Conservation (phyloP, 2,797 vertebrate species). For the Phrynocephalus forsythii region DNA sequence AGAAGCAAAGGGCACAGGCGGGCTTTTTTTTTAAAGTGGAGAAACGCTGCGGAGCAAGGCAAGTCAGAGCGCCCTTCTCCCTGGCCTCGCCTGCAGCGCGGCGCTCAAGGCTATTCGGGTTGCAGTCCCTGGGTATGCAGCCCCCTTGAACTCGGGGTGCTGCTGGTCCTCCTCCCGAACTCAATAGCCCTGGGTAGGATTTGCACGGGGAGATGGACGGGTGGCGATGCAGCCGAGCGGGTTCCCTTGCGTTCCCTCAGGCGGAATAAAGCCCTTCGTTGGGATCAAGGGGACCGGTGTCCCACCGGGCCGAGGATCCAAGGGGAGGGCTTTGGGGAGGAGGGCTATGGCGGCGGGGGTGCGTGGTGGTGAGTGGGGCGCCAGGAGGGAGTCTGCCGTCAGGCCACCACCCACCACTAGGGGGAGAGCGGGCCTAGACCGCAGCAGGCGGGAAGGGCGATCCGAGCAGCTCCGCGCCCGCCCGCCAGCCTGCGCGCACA, state of each 20-base stretch:
- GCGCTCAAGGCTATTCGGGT: not conserved
- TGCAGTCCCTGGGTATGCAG: not conserved
- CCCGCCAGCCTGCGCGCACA: not conserved
- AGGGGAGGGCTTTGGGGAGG: too few relatives aligned
- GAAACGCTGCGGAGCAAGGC: not conserved
- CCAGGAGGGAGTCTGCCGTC: too few relatives aligned
- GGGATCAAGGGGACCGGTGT: not conserved
- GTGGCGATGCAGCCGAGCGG: not conserved
- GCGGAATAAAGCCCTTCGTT: not conserved
- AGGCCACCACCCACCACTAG: not conserved
- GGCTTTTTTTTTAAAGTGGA: too few relatives aligned
- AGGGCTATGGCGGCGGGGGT: too few relatives aligned
- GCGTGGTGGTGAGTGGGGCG: too few relatives aligned
- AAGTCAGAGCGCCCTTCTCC: not conserved
- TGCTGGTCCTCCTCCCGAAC: too few relatives aligned
- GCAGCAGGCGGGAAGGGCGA: not conserved
- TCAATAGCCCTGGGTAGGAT: not conserved
- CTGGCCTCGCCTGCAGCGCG: not conserved
- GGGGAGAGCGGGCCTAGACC: not conserved
- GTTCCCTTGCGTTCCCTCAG: not conserved
- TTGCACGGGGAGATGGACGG: not conserved
- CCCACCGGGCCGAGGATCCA: too few relatives aligned
- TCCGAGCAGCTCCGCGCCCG: too few relatives aligned
- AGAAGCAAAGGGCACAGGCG: not conserved
- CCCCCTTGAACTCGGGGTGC: too few relatives aligned